Evolutionary conservation across 2,888 invertebrate species (phyloP).

Genomic region (Drosophila lacicola): DNA sequence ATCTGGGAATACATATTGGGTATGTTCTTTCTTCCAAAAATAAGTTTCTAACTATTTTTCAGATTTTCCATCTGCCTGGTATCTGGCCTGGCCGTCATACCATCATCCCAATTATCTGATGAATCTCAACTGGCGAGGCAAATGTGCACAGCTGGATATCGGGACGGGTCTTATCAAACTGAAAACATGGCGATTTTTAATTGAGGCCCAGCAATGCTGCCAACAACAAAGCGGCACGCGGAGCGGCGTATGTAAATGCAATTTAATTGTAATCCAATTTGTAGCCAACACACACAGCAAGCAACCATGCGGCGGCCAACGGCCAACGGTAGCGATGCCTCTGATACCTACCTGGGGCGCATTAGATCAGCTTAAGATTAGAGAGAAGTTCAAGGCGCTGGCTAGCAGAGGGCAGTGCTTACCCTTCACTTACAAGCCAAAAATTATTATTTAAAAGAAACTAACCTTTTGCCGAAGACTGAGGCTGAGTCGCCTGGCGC

Average conservation of each 20-base stretch:
- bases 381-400: conserved; percentile 29
- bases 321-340: conserved; percentile 58
- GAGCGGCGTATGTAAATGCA: conserved; percentile 71
- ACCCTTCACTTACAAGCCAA: conserved; percentile 58
- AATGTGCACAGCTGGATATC: conserved; percentile 69
- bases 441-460: conserved; percentile 48
- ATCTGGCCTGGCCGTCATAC: conserved; percentile 5
- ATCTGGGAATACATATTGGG: neutral
- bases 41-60: conserved; percentile 1
- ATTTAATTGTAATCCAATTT: conserved; percentile 81
- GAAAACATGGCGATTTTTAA: conserved; percentile 63
- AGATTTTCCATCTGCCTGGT: conserved; percentile 6
- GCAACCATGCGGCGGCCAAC: conserved; percentile 32
- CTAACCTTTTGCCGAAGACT: conserved; percentile 8
- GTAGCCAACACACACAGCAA: conserved; percentile 55
- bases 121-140: conserved; percentile 48
- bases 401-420: conserved; percentile 12
- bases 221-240: conserved; percentile 47
- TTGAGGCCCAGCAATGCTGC: conserved; percentile 55
- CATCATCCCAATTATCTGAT: conserved; percentile 58
- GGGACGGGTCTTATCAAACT: conserved; percentile 55
- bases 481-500: conserved; percentile 64
- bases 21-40: neutral
- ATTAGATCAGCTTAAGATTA: conserved; percentile 79
- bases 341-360: conserved; percentile 59